phyloP scores from a whole-genome alignment of 2,113 vertebrate species.

The Cyanistes caeruleus region DNA sequence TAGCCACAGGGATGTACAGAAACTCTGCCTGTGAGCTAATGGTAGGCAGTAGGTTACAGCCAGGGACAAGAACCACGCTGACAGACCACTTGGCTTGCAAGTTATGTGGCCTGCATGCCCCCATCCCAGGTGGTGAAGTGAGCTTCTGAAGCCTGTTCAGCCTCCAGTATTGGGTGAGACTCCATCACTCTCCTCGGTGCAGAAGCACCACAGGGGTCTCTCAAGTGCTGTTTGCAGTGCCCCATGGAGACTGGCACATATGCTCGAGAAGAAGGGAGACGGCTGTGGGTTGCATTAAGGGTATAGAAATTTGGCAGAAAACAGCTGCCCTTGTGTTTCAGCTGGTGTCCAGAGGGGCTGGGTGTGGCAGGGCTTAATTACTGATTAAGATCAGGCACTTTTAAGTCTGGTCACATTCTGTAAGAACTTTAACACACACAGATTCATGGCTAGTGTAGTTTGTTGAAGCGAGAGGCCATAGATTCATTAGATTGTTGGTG shows the following conservation, averaged over 20 bases:
- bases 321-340: background rate
- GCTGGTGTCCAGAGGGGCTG: background rate
- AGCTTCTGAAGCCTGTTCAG: background rate
- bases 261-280: background rate
- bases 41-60: background rate
- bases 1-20: background rate
- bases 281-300: background rate
- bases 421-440: background rate
- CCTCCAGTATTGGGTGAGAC: background rate
- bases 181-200: background rate
- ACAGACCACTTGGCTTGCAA: background rate
- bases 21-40: background rate
- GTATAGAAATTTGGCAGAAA: background rate
- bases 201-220: background rate
- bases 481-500: background rate
- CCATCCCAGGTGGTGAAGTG: fast-evolving
- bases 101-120: fast-evolving
- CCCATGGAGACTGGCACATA: fast-evolving
- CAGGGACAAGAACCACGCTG: background rate
- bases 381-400: background rate
- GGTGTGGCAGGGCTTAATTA: background rate
- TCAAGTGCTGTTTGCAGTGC: background rate
- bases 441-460: background rate
- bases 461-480: background rate
- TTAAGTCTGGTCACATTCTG: background rate